Evolutionary conservation across 2,888 invertebrate genomes (phyloP), one percentile per base, ranked within the genome.

Genomic region (Phrixothrix hirtus): DNA sequence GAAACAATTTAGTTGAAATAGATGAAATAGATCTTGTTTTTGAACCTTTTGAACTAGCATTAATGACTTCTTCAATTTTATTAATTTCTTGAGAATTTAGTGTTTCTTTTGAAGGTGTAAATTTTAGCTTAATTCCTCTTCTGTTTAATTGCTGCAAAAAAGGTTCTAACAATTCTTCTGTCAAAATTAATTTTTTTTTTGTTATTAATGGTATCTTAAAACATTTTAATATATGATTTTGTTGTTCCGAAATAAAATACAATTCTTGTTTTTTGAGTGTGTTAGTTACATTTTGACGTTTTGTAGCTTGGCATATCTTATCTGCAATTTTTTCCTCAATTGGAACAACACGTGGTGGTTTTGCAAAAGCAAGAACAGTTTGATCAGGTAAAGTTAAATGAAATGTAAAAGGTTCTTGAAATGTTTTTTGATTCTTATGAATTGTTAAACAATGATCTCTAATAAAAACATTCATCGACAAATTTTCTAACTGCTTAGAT

Each of bases 331-430:
- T 39, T 26, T 35, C 45, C 34, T 55, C 45, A 0, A 41, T 43
- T 1, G 14, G 12, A 25, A 10, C 14, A 27, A 12, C 10, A 25
- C 29, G 16, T 7, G 9, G 6, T 2, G 55, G 55, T 50, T 52
- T 52, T 1, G 25, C 43, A 43, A 60, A 60, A 7, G 37, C 46
- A 25, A 60, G 38, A n/a, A 52, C 36, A n/a, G 41, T 56, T 5
- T 39, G 31, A 36, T 60, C 54, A 1, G 54, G 7, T 1, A 52
- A 26, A 13, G 39, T 17, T 2, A 55, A 41, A 38, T 56, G 58
- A 37, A 58, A 60, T 5, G 29, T 32, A 12, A 58, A 50, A 1
- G 56, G 54, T 11, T 54, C n/a, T 0, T 14, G 16, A 3, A 21
- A 9, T 1, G 39, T 29, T 0, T 12, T 6, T 5, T 48, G 9